phyloP scores from a whole-genome alignment of 1,140 invertebrate species.

The Capitella teleta region DNA sequence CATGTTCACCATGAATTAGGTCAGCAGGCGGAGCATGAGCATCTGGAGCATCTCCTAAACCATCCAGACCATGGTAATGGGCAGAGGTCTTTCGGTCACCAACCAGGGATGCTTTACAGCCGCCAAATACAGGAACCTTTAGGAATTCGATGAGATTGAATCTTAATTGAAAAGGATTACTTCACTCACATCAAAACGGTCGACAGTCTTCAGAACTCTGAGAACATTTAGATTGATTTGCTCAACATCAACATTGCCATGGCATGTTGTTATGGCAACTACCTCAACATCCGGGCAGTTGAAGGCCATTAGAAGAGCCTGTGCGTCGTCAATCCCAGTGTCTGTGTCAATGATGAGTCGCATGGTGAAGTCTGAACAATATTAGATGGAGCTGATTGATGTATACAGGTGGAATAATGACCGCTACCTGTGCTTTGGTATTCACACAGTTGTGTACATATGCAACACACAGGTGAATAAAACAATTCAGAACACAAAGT shows the following conservation, averaged over 20 bases:
- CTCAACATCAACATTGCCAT: slow-evolving; percentile 2
- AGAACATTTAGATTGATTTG: background rate
- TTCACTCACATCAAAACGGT: background rate
- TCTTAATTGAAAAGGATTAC: too few species aligned
- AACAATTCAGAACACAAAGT: too few species aligned
- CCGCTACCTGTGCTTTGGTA: too few species aligned
- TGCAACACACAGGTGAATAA: too few species aligned
- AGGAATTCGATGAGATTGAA: too few species aligned
- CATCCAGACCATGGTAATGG: slow-evolving; percentile 12
- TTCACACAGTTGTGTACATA: too few species aligned
- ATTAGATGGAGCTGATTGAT: too few species aligned
- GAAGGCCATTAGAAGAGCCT: slow-evolving; percentile 29
- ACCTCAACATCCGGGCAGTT: slow-evolving; percentile 17
- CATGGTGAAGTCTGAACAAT: too few species aligned
- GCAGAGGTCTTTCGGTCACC: background rate
- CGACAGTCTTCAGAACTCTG: background rate
- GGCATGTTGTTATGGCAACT: background rate
- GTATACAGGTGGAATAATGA: too few species aligned
- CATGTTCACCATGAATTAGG: background rate
- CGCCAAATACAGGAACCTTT: slow-evolving; percentile 13
- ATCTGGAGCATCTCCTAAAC: slow-evolving; percentile 11
- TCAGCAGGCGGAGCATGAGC: background rate
- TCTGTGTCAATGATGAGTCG: slow-evolving; percentile 33
- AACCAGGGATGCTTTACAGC: slow-evolving; percentile 2
- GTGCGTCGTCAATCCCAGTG: slow-evolving; percentile 32